Evolutionary conservation across 2,113 vertebrate genomes (phyloP), one percentile per base, ranked within the genome.

Genomic region (Muntiacus muntjak): DNA sequence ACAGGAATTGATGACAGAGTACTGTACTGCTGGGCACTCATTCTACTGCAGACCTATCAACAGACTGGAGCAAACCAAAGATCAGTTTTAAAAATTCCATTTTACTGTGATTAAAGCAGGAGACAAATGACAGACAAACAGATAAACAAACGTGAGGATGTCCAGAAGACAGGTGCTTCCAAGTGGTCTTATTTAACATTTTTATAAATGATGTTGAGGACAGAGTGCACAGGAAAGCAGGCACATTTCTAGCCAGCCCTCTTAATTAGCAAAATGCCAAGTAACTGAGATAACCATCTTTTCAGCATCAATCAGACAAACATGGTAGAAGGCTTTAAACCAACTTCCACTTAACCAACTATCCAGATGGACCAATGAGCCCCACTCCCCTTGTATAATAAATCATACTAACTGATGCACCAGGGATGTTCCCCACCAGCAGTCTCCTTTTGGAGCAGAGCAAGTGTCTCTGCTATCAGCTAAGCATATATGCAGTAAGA

Each of bases 131-230:
- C 57, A 30, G 47, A 89, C 62, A 86, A 78, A 55, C 17, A 55
- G 57, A 64, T 11, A 5, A 28, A 40, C 30, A 81, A 36, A 26
- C 45, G 43, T 1, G 12, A 87, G 14, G 33, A 43, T 40, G 47
- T 94, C 62, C 28, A 52, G 13, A 50, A 85, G 90, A 92, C 87
- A 88, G 88, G 95, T 28, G 21, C 85, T 92, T 25, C 87, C 62
- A 43, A 89, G 55, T 54, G 87, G 84, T 52, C 83, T 86, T 87
- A 93, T 74, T 97, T 85, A 97, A 82, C 58, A 97, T 52, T 55
- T 90, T 94, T 96, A 97, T 83, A 96, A 96, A 96, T 83, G 94
- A 81, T 25, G 15, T 47, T 15, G 28, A 58, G 4, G 26, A 57
- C n/a, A 50, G 14, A 58, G 21, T 26, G 13, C 3, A 23, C 52